Percentiles rank a stretch among this genome's conserved stretches.
Evolutionary conservation across 2,888 invertebrate genomes (phyloP).

Genomic region (Drosophila maculinotata): DNA sequence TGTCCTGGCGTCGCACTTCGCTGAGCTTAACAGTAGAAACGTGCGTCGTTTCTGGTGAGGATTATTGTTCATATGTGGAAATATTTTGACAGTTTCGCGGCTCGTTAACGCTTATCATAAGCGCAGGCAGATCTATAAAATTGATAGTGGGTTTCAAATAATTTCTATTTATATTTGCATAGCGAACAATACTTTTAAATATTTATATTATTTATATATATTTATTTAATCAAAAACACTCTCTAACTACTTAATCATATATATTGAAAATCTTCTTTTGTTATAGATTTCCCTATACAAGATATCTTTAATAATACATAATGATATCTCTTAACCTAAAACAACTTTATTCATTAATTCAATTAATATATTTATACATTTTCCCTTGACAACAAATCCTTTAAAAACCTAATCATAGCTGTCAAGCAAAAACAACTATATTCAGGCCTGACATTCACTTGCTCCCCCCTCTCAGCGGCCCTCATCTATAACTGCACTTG

Average conservation of each 20-base stretch:
- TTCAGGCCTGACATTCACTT: background rate
- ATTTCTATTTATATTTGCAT: background rate
- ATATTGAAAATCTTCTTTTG: too few species aligned
- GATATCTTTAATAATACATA: too few species aligned
- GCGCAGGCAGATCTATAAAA: conserved; percentile 1
- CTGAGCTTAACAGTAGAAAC: conserved; percentile 49
- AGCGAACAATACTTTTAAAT: too few species aligned
- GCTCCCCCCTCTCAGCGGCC: too few species aligned
- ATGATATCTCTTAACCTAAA: too few species aligned
- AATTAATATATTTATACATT: too few species aligned
- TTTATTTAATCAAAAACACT: too few species aligned
- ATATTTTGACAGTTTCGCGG: conserved; percentile 81
- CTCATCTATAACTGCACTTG: too few species aligned
- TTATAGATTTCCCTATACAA: too few species aligned
- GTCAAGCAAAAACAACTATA: conserved; percentile 15
- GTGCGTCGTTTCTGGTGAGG: conserved; percentile 44
- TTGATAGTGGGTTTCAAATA: background rate
- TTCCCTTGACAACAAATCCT: background rate
- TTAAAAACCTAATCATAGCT: background rate
- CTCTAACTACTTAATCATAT: too few species aligned
- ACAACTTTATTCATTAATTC: too few species aligned
- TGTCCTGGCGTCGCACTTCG: conserved; percentile 59
- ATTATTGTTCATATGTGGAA: conserved; percentile 62
- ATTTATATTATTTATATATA: background rate
- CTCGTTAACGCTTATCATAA: conserved; percentile 65